Base-by-base conservation (phyloP, 2,888 invertebrate species). In the Atherix ibis region DNA sequence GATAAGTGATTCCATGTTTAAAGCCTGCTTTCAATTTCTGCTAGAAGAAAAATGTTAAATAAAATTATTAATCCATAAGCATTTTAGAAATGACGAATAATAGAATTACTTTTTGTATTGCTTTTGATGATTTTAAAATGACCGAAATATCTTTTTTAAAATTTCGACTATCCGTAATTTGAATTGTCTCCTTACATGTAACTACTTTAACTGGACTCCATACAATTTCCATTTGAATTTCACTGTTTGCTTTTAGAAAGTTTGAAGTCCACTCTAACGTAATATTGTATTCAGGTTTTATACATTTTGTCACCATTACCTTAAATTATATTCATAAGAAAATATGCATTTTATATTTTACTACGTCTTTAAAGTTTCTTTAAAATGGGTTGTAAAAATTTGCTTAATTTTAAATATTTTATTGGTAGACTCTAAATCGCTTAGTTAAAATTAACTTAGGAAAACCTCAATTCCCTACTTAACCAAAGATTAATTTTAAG, bases 121-220 rank as follows among this genome's bases (percentile, higher is more conserved):
- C 12, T 34, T 48, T 47, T 16, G 67, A 48, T 31, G 74, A 68
- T 51, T 76, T 77, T 12, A 76, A 63, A 5, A 71, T 66, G 4
- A 78, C 57, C 43, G 71, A 64, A 4, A 80, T 66, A 49, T 79
- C 76, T 58, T 73, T 74, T 48, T 72, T 67, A 32, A 76, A 70
- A 43, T 71, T 66, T 36, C 67, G 65, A 39, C 67, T 70, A 55
- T 76, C 75, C 2, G 67, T 66, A 30, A 81, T 63, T 34, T 77
- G 68, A 24, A 74, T 56, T 1, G 67, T 68, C 46, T 78, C 74
- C 40, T 76, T 63, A 49, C 71, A 67, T 4, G 69, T 64, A 5
- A 70, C 69, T 19, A 64, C 66, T 42, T 67, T 62, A 12, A 48
- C 53, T 0, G 82, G 81, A 5, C 56, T 67, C 82, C 82, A 82